Conservation (phyloP, 1,140 invertebrate species). For the Akabosia matsudoensis region DNA sequence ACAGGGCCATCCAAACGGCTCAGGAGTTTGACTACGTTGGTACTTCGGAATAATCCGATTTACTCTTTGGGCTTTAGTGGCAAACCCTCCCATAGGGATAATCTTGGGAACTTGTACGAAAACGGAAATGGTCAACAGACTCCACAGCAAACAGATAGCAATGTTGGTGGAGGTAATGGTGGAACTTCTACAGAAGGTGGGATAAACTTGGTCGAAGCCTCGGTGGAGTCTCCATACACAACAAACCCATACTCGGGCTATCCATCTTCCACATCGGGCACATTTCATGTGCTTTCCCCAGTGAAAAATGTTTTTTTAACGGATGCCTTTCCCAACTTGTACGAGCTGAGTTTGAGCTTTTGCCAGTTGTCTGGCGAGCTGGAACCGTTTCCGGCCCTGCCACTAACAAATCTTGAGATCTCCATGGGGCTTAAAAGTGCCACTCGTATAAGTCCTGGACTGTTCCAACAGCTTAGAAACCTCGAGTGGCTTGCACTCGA, state of each 20-base stretch:
- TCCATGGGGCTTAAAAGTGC: conserved; percentile 75
- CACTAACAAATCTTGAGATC: conserved; percentile 76
- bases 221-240: not conserved
- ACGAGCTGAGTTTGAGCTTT: conserved; percentile 82
- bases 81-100: not conserved
- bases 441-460: conserved; percentile 65
- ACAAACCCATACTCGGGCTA: not conserved
- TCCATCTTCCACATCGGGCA: not conserved
- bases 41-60: conserved; percentile 79
- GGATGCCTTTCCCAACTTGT: conserved; percentile 58
- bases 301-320: conserved; percentile 38
- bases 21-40: conserved; percentile 70
- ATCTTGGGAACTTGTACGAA: too few species aligned
- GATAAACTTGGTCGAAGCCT: not conserved
- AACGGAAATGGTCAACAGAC: not conserved
- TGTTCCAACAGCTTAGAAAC: conserved; percentile 65
- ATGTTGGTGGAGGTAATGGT: not conserved
- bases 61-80: conserved; percentile 62
- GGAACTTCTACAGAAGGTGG: not conserved
- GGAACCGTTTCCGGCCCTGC: conserved; percentile 67
- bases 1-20: conserved; percentile 12
- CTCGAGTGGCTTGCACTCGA: conserved; percentile 81
- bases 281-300: not conserved
- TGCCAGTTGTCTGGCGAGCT: conserved; percentile 76
- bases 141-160: not conserved